Conservation (phyloP, 2,113 vertebrate species). For the Todiramphus chloris region DNA sequence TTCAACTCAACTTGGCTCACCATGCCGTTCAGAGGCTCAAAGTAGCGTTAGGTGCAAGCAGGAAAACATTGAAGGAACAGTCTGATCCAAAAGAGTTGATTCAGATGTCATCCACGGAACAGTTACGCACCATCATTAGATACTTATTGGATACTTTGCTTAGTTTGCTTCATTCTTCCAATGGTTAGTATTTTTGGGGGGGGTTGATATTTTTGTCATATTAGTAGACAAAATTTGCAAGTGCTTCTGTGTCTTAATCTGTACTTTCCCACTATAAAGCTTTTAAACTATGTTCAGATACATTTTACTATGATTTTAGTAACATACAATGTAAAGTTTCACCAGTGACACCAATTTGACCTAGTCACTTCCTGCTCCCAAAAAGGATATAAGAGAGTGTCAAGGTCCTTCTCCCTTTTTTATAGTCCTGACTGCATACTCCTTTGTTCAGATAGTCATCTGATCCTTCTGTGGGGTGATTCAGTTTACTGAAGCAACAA, state of each 20-base stretch:
- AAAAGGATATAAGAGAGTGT: neutral
- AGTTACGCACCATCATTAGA: slow-evolving; percentile 94
- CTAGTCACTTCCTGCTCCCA: neutral
- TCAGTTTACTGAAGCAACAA: neutral
- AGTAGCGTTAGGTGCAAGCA: slow-evolving; percentile 90
- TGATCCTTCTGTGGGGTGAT: neutral
- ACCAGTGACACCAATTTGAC: neutral
- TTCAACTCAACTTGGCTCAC: slow-evolving; percentile 96
- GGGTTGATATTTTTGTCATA: neutral
- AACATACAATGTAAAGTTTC: neutral
- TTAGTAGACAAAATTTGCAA: neutral
- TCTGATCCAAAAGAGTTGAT: slow-evolving; percentile 83
- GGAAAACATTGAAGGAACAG: slow-evolving; percentile 77
- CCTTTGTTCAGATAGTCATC: neutral
- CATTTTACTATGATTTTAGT: neutral
- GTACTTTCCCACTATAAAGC: neutral
- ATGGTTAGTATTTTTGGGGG: slow-evolving; percentile 80
- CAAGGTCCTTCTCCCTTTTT: neutral
- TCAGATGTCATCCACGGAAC: slow-evolving; percentile 93
- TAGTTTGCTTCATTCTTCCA: slow-evolving; percentile 95
- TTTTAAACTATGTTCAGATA: neutral
- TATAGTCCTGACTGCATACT: neutral
- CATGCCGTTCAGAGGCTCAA: slow-evolving; percentile 93
- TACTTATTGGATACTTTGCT: slow-evolving; percentile 97
- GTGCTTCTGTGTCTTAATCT: neutral